Percentiles rank a stretch among this genome's conserved stretches.
Conservation (phyloP, 2,888 invertebrate species). For the Gryllus longicercus region DNA sequence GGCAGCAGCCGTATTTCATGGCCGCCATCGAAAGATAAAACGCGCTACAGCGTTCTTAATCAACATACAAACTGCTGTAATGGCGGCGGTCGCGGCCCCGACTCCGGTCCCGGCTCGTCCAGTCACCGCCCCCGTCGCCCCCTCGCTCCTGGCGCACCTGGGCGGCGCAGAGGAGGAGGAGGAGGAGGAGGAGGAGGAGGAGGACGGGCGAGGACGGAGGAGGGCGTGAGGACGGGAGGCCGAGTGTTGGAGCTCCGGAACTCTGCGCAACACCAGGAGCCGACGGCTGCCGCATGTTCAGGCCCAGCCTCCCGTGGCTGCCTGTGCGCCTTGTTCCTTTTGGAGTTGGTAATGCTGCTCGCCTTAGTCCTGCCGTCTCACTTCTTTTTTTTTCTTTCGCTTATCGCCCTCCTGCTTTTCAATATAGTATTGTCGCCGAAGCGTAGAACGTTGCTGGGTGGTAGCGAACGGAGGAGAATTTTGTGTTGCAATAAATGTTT, state of each 20-base stretch:
- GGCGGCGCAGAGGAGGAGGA: neutral
- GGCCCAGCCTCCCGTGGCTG: neutral
- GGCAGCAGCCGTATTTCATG: neutral
- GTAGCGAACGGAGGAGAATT: too few species aligned
- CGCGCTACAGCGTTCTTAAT: conserved; percentile 9
- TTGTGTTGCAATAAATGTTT: too few species aligned
- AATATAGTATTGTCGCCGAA: too few species aligned
- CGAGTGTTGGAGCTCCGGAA: too few species aligned
- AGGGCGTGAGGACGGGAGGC: neutral
- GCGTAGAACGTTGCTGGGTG: too few species aligned
- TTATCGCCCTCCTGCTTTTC: too few species aligned
- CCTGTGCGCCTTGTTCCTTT: neutral
- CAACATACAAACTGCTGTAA: neutral
- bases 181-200: neutral
- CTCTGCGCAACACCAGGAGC: neutral
- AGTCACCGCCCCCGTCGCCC: neutral
- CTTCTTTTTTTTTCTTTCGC: too few species aligned
- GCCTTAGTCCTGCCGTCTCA: too few species aligned
- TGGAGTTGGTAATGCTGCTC: neutral
- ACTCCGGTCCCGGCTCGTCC: neutral
- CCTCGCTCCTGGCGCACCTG: conserved; percentile 4
- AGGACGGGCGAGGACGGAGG: neutral
- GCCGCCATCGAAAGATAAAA: conserved; percentile 2
- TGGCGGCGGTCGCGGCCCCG: neutral
- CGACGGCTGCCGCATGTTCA: neutral